Conservation (phyloP, 2,888 invertebrate species). For the Phoenoteleia sp. region DNA sequence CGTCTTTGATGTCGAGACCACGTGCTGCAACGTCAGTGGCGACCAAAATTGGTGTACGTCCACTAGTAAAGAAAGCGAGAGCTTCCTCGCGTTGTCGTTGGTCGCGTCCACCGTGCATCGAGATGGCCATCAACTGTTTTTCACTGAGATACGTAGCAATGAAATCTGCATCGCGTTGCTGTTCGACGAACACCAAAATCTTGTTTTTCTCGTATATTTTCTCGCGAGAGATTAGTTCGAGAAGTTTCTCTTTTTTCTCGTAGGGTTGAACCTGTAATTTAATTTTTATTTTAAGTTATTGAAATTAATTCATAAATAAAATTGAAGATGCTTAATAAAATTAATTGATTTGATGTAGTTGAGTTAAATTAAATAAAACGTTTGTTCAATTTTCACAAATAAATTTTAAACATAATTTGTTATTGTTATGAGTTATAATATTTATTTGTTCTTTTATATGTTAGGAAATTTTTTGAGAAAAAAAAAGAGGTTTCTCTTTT, state of each 20-base stretch:
- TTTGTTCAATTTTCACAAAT: too few species aligned
- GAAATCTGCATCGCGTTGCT: constrained; percentile 96
- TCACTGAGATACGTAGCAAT: constrained; percentile 94
- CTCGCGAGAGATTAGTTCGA: constrained; percentile 89
- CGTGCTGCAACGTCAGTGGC: constrained; percentile 98
- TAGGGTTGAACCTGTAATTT: constrained; percentile 73
- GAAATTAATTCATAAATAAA: too few species aligned
- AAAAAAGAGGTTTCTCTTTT: too few species aligned
- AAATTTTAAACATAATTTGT: too few species aligned
- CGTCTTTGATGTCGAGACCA: constrained; percentile 96
- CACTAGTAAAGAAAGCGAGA: constrained; percentile 92
- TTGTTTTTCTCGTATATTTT: constrained; percentile 79
- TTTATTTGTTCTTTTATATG: too few species aligned
- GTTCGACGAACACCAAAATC: constrained; percentile 95
- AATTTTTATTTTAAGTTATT: too few species aligned
- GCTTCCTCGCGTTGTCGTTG: constrained; percentile 92
- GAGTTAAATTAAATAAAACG: too few species aligned
- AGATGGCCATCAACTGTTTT: constrained; percentile 90
- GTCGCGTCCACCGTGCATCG: constrained; percentile 92
- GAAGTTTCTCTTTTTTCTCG: constrained; percentile 92
- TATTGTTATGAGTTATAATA: too few species aligned
- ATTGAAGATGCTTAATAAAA: too few species aligned
- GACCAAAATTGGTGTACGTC: constrained; percentile 93
- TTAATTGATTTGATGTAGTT: too few species aligned
- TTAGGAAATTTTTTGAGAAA: too few species aligned